Conservation (phyloP, 2,113 vertebrate genomes). For the Dipodomys ordii region DNA sequence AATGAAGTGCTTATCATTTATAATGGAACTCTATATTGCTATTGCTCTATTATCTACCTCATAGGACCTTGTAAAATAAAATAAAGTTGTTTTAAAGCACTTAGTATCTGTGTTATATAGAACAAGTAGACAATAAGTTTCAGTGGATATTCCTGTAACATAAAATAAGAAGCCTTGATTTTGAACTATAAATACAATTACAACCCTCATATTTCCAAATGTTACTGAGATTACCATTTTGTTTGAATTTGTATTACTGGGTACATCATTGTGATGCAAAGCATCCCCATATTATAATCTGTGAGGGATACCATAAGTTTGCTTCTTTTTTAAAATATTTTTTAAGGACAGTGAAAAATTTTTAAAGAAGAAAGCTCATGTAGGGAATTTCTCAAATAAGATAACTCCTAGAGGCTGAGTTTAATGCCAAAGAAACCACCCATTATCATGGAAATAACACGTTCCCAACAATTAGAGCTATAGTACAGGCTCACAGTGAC, state of each 20-base stretch:
- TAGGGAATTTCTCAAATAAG: not conserved
- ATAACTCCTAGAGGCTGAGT: not conserved
- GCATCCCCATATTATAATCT: no score
- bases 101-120: not conserved
- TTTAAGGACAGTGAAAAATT: not conserved
- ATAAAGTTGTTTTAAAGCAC: slow-evolving; percentile 1
- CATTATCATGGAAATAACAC: not conserved
- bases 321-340: no score
- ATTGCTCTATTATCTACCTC: not conserved
- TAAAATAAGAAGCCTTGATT: slow-evolving; percentile 27
- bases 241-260: no score
- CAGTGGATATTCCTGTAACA: not conserved
- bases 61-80: not conserved
- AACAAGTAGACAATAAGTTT: not conserved
- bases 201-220: slow-evolving; percentile 7
- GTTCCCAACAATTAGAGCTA: not conserved
- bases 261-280: no score
- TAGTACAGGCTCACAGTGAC: not conserved
- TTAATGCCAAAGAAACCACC: not conserved
- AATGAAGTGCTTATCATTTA: not conserved
- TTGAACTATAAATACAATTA: not conserved
- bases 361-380: not conserved
- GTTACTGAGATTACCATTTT: not conserved
- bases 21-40: not conserved
- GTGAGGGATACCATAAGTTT: no score